Evolutionary conservation across 1,140 invertebrate genomes (phyloP).

Genomic region (Mylabris phalerata): DNA sequence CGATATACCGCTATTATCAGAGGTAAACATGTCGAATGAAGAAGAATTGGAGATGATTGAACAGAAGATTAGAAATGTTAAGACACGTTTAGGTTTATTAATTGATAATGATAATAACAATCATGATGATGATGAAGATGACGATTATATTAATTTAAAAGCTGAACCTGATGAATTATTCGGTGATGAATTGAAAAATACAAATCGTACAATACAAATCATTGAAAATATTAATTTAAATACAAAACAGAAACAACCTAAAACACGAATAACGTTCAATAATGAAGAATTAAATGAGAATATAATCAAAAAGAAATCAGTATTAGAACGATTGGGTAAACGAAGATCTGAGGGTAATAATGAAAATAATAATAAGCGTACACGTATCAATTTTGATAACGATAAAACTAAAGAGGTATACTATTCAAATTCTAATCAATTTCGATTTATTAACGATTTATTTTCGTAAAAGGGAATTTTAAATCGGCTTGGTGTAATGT

Average conservation of each 20-base stretch:
- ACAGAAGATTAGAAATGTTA: slow-evolving; percentile 48
- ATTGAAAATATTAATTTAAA: not conserved
- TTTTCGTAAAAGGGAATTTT: slow-evolving; percentile 22
- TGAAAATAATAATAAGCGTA: slow-evolving; percentile 5
- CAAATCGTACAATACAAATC: slow-evolving; percentile 1
- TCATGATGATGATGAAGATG: slow-evolving; percentile 43
- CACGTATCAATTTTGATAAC: slow-evolving; percentile 3
- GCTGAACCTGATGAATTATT: slow-evolving; percentile 33
- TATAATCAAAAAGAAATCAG: slow-evolving; percentile 25
- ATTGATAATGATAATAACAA: slow-evolving; percentile 51
- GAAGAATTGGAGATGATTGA: slow-evolving; percentile 50
- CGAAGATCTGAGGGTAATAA: slow-evolving; percentile 10
- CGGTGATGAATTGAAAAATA: slow-evolving; percentile 3
- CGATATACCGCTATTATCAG: slow-evolving; percentile 44
- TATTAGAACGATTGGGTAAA: slow-evolving; percentile 32
- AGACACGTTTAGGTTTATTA: slow-evolving; percentile 47
- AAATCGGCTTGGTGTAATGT: slow-evolving; percentile 35
- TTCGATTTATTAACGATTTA: slow-evolving; percentile 3
- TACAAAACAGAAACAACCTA: not conserved
- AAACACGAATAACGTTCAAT: not conserved
- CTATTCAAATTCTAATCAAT: not conserved
- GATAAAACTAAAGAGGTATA: slow-evolving; percentile 8
- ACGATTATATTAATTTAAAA: slow-evolving; percentile 55
- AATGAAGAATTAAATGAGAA: not conserved
- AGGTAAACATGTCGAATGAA: slow-evolving; percentile 44